Percentiles rank a stretch among this genome's conserved stretches.
Evolutionary conservation across 2,888 invertebrate genomes (phyloP).

Genomic region (Noctua comes): DNA sequence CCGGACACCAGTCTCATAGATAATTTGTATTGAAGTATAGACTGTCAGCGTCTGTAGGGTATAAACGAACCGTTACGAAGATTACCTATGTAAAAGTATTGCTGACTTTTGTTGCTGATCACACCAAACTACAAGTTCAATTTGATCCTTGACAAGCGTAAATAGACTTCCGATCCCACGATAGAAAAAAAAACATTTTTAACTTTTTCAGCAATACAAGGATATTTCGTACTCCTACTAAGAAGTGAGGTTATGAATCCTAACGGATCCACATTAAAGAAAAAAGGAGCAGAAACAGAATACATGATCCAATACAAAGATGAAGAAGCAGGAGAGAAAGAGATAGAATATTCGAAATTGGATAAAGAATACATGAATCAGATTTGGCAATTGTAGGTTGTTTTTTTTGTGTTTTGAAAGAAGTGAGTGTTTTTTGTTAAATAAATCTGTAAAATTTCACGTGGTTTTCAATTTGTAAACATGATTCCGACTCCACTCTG

Average conservation of each 20-base stretch:
- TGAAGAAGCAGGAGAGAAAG: conserved; percentile 19
- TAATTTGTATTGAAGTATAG: not conserved
- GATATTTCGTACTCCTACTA: conserved; percentile 18
- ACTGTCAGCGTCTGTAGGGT: not conserved
- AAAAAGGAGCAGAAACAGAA: conserved; percentile 9
- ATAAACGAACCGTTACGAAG: no score
- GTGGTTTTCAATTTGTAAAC: not conserved
- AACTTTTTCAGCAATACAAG: conserved; percentile 26
- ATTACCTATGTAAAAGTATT: no score
- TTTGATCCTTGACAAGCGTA: no score
- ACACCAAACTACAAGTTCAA: not conserved
- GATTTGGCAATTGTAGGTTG: conserved; percentile 2
- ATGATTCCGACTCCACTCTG: not conserved
- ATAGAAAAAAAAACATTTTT: not conserved
- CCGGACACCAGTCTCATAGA: not conserved
- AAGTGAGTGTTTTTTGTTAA: not conserved
- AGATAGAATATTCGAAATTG: not conserved
- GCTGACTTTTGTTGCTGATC: not conserved
- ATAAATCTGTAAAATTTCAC: not conserved
- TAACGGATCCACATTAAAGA: no score
- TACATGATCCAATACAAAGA: conserved; percentile 31
- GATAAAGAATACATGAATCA: conserved; percentile 9
- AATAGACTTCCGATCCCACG: not conserved
- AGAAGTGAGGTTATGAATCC: conserved; percentile 9
- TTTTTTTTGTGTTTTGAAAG: not conserved